Evolutionary conservation across 2,888 invertebrate species (phyloP), one percentile per base, ranked within the genome.

Genomic region (Epinotia nisella): DNA sequence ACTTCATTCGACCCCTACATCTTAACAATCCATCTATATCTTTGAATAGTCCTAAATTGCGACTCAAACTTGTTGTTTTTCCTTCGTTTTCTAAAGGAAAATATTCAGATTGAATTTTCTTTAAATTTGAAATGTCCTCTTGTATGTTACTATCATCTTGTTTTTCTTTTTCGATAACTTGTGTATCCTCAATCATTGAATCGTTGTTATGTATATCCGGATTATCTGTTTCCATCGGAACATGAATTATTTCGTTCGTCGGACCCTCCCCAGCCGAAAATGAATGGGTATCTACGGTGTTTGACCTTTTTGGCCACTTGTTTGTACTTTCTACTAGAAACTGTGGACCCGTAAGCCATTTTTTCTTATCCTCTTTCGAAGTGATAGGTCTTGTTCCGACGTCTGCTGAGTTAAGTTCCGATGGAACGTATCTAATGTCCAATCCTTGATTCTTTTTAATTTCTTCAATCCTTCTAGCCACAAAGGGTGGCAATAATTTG

Each of bases 401-500:
- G 55, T 70, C 70, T 13, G 70, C 70, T 55, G 55, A 9, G 21
- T 55, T 51, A 2, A 11, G 21, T 19, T 21, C 21, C 3, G 19
- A 55, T 55, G 41, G 19, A 45, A 62, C 35, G 10, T 59, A 71
- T 39, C 70, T 29, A 9, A 35, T 62, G 3, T n/a, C 17, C 11
- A 72, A n/a, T 1, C 51, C 21, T 39, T 35, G 35, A 29, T 71
- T 66, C 11, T 15, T 29, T 39, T 66, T 70, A 13, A 71, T 71
- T 19, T 65, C 65, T 19, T 53, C 41, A n/a, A 71, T 21, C 24
- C 71, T 49, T 51, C 71, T 65, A 7, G n/a, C 9, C 1, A 71
- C 66, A 41, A 72, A 72, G 1, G 67, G 71, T 55, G 71, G 35
- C 13, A 72, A 41, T 11, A 72, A 17, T 21, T 67, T 72, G 55